Base-by-base conservation (phyloP, 2,797 vertebrate species). In the Echiichthys vipera region DNA sequence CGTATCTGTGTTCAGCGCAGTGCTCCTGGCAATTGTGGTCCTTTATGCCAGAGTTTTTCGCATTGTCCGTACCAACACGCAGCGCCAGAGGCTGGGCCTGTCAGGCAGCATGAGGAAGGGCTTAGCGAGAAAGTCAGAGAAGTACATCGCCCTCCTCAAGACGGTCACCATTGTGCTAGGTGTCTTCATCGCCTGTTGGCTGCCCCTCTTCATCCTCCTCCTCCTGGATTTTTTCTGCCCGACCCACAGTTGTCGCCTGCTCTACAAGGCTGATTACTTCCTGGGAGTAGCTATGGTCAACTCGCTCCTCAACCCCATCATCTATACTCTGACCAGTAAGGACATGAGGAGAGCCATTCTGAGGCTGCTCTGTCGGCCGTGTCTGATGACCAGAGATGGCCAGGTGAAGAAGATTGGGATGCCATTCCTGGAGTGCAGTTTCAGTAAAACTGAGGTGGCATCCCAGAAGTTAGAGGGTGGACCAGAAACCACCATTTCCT, bases 241-340 rank as follows among this genome's bases (percentile, higher is more conserved):
- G 0, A 91, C 87, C 0, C 84, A 75, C 0, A 39, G 58, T 1
- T 97, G 95, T 76, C 29, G 46, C 0, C 66, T 98, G 42, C 95
- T 97, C 55, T 90, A 93, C 70, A 96, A 97, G 66, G 95, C 95
- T 0, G 95, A 97, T 15, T 97, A 97, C 80, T 98, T 97, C 83
- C 89, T 97, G 57, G 96, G 95, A 18, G 83, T 97, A 39, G 96
- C 97, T 24, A 97, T 98, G 93, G 84, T 96, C 58, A 97, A 97
- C 87, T 98, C 97, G 0, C 90, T 97, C 12, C 92, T 97, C 30
- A 98, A 98, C 78, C 97, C 97, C 8, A 94, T 97, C 83, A 97
- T 98, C 89, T 98, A 97, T 80, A 97, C 97, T 0, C 88, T 97
- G 47, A 97, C 96, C 73, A 97, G 95, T 83, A 94, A 91, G 74